Base-by-base conservation (phyloP, 1,140 invertebrate species). In the Gonioctena quinquepunctata region DNA sequence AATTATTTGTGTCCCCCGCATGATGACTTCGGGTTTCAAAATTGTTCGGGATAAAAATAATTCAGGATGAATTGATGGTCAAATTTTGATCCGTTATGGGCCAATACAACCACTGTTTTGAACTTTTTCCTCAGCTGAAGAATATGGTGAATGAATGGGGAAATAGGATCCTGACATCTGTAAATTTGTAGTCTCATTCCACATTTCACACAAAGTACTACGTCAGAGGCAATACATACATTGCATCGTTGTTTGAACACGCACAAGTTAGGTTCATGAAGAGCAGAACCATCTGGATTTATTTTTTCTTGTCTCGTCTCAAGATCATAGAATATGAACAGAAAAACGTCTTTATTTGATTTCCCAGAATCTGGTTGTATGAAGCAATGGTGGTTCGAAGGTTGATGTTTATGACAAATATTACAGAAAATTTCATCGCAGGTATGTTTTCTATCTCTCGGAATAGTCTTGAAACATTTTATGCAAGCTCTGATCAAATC, bases 41-140 rank as follows among this genome's bases (percentile, higher is more conserved):
- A 6, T 0, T 28, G 28, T 62, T 22, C 7, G n/a, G 2, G 60
- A 33, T 13, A 62, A 6, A 13, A 18, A 33, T 48, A 62, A 62
- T 62, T 62, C 7, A 48, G 27, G 21, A 62, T 18, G 33, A 62
- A 62, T 18, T 62, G 60, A 62, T 62, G 60, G 21, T 62, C 60
- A 33, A 62, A 62, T 19, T 0, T n/a, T 13, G 16, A n/a, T 33
- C 16, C 26, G 18, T 62, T 62, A 62, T 62, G 60, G 11, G 60
- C 60, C n/a, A 62, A 13, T 2, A 62, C 21, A 3, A 33, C 26
- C 8, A 42, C 7, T 13, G 11, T 11, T 3, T n/a, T 1, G 33
- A 42, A 42, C 16, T 42, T n/a, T 3, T 42, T 42, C 16, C 7
- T 8, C 33, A 42, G 16, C 16, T 3, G 11, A 3, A 42, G 3